Conservation (phyloP, 2,797 vertebrate genomes). For the Chiloscyllium punctatum region DNA sequence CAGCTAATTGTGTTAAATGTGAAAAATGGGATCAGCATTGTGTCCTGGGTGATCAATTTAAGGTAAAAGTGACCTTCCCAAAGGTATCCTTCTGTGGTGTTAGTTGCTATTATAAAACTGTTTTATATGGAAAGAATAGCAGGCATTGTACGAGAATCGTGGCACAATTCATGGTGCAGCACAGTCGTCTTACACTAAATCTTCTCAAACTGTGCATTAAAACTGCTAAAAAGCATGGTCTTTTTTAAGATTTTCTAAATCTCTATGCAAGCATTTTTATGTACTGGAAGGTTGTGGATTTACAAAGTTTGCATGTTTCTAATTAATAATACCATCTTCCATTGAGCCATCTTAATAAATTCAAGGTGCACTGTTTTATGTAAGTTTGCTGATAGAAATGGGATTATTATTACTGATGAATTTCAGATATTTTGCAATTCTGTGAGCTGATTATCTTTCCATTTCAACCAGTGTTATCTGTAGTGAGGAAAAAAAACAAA, state of each 20-base stretch:
- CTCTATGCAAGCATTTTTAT: background rate
- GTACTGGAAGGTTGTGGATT: background rate
- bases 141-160: background rate
- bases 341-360: background rate
- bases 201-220: background rate
- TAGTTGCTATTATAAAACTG: background rate
- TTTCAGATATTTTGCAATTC: background rate
- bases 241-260: background rate
- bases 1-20: background rate
- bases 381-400: background rate
- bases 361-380: background rate
- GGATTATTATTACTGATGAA: background rate
- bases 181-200: background rate
- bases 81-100: background rate
- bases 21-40: background rate
- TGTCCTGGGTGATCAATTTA: background rate
- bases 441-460: background rate
- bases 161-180: background rate
- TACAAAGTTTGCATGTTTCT: background rate
- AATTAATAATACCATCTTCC: background rate
- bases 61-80: background rate
- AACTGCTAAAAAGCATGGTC: background rate
- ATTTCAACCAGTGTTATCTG: background rate
- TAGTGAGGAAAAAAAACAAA: background rate
- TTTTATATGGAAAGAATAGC: background rate